Conservation (phyloP, 2,113 vertebrate species). For the Xiphophorus maculatus region DNA sequence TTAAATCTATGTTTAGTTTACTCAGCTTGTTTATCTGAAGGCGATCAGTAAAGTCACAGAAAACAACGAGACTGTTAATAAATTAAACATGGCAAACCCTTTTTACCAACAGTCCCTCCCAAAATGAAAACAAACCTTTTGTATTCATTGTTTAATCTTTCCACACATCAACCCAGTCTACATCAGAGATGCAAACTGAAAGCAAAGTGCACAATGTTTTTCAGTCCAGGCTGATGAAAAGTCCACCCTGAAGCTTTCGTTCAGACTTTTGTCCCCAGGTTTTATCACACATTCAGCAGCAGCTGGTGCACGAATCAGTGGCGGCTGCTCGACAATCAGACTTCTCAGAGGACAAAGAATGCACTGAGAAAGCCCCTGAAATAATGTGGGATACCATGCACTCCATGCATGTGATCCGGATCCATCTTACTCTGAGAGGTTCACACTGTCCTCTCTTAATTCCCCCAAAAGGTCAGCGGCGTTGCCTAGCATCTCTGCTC, state of each 20-base stretch:
- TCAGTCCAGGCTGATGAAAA: constrained; percentile 4
- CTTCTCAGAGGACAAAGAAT: constrained; percentile 8
- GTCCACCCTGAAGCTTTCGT: constrained; percentile 21
- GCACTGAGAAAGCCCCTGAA: constrained; percentile 26
- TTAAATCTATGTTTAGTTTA: background rate
- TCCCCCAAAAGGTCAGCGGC: constrained; percentile 72
- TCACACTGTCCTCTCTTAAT: constrained; percentile 69
- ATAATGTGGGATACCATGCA: constrained; percentile 44
- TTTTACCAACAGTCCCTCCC: background rate
- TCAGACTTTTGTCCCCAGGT: constrained; percentile 27
- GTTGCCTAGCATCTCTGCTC: constrained; percentile 68
- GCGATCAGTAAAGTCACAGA: background rate
- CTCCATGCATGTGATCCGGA: constrained; percentile 46
- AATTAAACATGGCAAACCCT: background rate
- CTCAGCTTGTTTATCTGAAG: background rate
- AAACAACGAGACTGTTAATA: background rate
- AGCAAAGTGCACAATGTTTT: background rate
- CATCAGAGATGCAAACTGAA: background rate
- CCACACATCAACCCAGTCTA: background rate
- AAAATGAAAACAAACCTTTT: background rate
- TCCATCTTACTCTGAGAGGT: constrained; percentile 63
- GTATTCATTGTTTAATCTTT: background rate
- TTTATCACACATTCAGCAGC: constrained; percentile 36
- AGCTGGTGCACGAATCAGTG: constrained; percentile 29
- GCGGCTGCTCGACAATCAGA: constrained; percentile 21